phyloP scores from a whole-genome alignment of 1,140 invertebrate species.

The Drosophila kanapiae region DNA sequence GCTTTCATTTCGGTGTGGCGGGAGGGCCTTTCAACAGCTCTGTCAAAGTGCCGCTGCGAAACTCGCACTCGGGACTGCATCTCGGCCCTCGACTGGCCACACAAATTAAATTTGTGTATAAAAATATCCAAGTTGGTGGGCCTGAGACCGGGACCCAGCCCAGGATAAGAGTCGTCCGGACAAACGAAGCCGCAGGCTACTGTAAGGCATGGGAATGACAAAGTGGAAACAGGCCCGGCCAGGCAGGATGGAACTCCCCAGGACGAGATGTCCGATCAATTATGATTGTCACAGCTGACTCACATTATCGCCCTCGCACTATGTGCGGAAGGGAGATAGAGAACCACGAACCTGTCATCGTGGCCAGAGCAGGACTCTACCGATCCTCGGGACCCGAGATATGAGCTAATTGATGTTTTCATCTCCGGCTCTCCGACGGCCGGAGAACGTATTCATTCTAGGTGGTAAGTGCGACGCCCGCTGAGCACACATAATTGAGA shows the following conservation, averaged over 20 bases:
- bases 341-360: constrained; percentile 60
- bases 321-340: constrained; percentile 10
- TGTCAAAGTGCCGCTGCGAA: constrained; percentile 64
- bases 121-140: constrained; percentile 82
- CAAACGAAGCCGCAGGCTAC: constrained; percentile 74
- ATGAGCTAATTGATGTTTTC: constrained; percentile 82
- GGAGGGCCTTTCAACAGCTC: constrained; percentile 72
- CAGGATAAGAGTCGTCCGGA: constrained; percentile 32
- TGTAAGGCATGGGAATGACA: constrained; percentile 58
- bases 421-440: constrained; percentile 57
- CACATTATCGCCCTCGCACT: constrained; percentile 72
- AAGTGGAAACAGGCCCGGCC: constrained; percentile 45
- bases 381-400: constrained; percentile 38
- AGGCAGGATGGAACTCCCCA: constrained; percentile 27
- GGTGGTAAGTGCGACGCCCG: constrained; percentile 84
- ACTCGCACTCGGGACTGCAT: constrained; percentile 8
- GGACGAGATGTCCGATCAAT: constrained; percentile 64
- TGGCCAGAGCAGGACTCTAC: constrained; percentile 32
- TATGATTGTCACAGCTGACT: constrained; percentile 82
- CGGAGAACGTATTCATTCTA: constrained; percentile 69
- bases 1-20: constrained; percentile 30
- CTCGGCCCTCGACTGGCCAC: constrained; percentile 54
- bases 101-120: constrained; percentile 80
- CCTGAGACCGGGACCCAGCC: constrained; percentile 26
- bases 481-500: constrained; percentile 84